Percentiles rank a stretch among this genome's conserved stretches.
Conservation (phyloP, 2,888 invertebrate species). For the Halictus ligatus region DNA sequence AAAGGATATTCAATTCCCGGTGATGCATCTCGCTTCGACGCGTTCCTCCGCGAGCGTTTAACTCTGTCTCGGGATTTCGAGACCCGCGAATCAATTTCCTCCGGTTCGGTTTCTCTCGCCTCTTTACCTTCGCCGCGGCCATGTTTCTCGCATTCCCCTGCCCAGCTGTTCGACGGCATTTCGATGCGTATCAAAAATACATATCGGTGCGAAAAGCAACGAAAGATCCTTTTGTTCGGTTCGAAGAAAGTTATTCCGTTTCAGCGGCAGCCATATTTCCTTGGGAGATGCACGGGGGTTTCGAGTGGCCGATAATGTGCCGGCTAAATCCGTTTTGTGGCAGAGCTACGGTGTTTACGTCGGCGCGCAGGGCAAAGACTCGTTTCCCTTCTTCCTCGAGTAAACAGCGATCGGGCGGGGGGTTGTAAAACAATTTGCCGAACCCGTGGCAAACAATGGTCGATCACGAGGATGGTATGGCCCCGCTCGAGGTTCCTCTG, state of each 20-base stretch:
- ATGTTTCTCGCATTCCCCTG: neutral
- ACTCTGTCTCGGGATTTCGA: slow-evolving; percentile 1
- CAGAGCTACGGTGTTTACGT: slow-evolving; percentile 17
- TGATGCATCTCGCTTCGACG: neutral
- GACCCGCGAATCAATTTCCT: slow-evolving; percentile 7
- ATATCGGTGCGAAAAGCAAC: neutral
- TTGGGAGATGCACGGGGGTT: neutral
- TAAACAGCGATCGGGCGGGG: slow-evolving; percentile 30
- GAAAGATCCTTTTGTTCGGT: neutral
- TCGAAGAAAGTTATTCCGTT: neutral
- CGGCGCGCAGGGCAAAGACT: neutral
- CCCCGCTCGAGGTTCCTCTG: neutral
- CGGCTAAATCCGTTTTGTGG: slow-evolving; percentile 28
- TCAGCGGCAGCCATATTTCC: neutral
- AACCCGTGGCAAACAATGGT: slow-evolving; percentile 75
- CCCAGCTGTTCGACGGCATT: neutral
- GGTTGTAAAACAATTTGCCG: slow-evolving; percentile 77
- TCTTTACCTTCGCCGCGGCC: neutral
- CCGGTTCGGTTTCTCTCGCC: neutral
- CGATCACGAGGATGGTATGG: slow-evolving; percentile 70
- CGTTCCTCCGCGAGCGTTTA: neutral
- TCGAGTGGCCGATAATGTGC: slow-evolving; percentile 2
- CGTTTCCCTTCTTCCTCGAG: slow-evolving; percentile 30
- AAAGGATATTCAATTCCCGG: slow-evolving; percentile 19
- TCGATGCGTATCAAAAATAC: no score